Evolutionary conservation across 2,797 vertebrate genomes (phyloP).

Genomic region (Sebastes variabilis): DNA sequence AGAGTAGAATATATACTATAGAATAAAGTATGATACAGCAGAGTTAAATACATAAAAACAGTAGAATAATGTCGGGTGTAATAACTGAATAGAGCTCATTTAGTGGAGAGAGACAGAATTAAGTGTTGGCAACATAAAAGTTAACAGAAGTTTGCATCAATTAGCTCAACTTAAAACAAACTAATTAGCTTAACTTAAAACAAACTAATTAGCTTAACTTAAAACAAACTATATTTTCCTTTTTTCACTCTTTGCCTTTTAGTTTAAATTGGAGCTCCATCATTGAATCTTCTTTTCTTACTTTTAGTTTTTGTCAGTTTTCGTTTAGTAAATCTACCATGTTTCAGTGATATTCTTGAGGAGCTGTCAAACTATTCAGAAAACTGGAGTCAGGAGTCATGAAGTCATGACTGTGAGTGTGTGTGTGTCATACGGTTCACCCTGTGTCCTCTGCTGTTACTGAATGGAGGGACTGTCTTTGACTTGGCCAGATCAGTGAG

Average conservation of each 20-base stretch:
- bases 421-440: slow-evolving; percentile 35
- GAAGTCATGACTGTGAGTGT: slow-evolving; percentile 12
- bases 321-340: not conserved
- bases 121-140: not conserved
- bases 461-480: slow-evolving; percentile 62
- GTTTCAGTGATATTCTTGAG: not conserved
- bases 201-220: no score
- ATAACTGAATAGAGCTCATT: not conserved
- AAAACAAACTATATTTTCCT: not conserved
- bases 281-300: not conserved
- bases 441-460: slow-evolving; percentile 19
- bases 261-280: not conserved
- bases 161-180: not conserved
- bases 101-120: not conserved
- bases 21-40: not conserved
- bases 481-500: slow-evolving; percentile 41
- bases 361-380: slow-evolving; percentile 11
- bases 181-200: no score
- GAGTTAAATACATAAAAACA: not conserved
- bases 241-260: not conserved
- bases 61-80: not conserved
- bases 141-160: not conserved
- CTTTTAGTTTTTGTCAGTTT: not conserved
- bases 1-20: not conserved
- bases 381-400: slow-evolving; percentile 39